Conservation (phyloP, 1,140 invertebrate species). For the Drosophila paulistorum region DNA sequence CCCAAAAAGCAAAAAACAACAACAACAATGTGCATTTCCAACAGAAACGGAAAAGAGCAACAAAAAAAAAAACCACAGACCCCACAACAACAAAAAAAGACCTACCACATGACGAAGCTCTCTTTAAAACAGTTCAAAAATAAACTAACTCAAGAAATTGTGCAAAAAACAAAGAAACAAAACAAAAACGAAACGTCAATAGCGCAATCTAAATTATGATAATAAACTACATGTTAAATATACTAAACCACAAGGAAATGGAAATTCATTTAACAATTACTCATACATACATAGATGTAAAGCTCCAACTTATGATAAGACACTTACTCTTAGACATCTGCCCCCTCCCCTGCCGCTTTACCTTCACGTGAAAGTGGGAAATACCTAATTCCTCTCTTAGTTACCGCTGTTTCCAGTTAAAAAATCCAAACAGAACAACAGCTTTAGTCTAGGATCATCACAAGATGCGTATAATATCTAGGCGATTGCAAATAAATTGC, state of each 20-base stretch:
- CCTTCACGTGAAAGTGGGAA: too few species aligned
- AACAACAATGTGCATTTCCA: constrained; percentile 40
- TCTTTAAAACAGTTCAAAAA: constrained; percentile 20
- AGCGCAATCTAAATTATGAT: constrained; percentile 51
- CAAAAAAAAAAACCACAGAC: constrained; percentile 3
- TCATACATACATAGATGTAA: not conserved
- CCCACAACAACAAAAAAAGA: constrained; percentile 36
- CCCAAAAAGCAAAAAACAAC: constrained; percentile 35
- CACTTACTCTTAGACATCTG: too few species aligned
- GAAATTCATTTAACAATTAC: constrained; percentile 1
- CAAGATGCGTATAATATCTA: too few species aligned
- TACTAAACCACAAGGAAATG: not conserved
- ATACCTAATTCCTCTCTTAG: too few species aligned
- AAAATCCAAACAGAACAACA: too few species aligned
- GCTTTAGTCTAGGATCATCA: too few species aligned
- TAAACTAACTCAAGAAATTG: constrained; percentile 37
- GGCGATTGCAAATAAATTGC: too few species aligned
- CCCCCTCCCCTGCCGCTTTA: too few species aligned
- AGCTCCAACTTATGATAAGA: not conserved
- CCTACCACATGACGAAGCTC: constrained; percentile 61
- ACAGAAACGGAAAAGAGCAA: constrained; percentile 38
- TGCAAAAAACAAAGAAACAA: constrained; percentile 40
- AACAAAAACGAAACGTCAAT: constrained; percentile 18
- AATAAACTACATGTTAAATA: constrained; percentile 49
- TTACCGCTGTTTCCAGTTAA: too few species aligned